These are phyloP conservation scores for Brachionus koreanus DNA, from an alignment of 1,140 invertebrate genomes.

Conservation along the genomic window DNA sequence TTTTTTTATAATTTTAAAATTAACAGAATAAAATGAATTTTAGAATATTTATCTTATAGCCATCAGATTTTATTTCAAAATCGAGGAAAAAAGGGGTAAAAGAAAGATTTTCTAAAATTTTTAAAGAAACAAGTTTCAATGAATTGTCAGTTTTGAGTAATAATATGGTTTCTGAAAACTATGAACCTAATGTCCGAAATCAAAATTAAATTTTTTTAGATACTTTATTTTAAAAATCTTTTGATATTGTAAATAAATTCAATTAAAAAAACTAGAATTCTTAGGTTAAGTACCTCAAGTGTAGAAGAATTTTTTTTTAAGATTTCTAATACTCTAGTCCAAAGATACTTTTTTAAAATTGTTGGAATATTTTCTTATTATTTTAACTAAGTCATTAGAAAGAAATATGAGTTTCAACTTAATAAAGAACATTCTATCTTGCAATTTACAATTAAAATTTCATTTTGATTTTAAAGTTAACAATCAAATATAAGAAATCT, in stretches of 20 bases:
- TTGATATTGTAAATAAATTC: neutral
- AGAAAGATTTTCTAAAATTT: neutral
- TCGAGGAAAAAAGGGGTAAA: no score
- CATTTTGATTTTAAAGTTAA: neutral
- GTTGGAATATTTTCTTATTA: no score
- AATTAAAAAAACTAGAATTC: neutral
- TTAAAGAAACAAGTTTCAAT: neutral
- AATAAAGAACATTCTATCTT: neutral
- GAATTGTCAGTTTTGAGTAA: neutral
- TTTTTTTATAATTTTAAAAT: neutral
- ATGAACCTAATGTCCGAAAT: neutral
- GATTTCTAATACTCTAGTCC: neutral
- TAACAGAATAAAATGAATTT: neutral
- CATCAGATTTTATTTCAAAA: no score
- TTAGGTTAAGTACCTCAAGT: neutral
- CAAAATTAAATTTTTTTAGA: neutral
- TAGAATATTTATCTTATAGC: no score
- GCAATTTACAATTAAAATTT: neutral
- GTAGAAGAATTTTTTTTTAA: neutral
- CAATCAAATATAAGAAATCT: neutral
- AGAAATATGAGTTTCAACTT: neutral
- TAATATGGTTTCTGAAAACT: no score
- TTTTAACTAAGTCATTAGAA: neutral
- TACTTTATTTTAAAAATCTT: neutral
- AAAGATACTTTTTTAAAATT: no score